These are phyloP conservation scores for Spermophilus dauricus DNA, from an alignment of 2,113 vertebrate genomes.

Conservation along the genomic window DNA sequence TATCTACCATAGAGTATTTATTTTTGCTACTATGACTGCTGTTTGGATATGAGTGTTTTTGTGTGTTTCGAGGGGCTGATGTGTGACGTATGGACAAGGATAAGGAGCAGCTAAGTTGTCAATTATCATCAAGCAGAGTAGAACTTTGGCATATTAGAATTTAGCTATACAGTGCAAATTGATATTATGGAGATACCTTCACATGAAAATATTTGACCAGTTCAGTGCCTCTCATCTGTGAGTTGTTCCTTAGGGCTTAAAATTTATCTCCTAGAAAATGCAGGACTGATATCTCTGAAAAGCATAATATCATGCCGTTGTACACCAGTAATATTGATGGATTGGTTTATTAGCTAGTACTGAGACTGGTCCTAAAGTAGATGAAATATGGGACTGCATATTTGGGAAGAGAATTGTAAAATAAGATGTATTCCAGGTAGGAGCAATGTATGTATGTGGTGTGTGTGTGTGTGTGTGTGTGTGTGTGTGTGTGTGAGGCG, in stretches of 20 bases:
- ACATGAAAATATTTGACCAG: background rate
- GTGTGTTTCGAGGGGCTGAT: background rate
- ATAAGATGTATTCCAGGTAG: background rate
- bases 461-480: too few relatives aligned
- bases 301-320: background rate
- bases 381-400: background rate
- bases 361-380: background rate
- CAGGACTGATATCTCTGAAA: background rate
- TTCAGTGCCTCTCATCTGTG: background rate
- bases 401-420: background rate
- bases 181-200: background rate
- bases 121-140: background rate
- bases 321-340: background rate
- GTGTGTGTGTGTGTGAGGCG: too few relatives aligned
- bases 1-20: background rate
- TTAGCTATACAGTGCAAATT: background rate
- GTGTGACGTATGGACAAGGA: background rate
- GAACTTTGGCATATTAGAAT: background rate
- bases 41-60: background rate
- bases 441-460: background rate
- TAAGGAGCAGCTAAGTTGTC: background rate
- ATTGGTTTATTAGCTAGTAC: background rate
- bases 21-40: background rate
- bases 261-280: background rate
- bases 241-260: background rate